A percentile compares a stretch with the other conserved stretches of the same genome.
These are phyloP conservation scores for Muntiacus reevesi DNA, from an alignment of 2,113 vertebrate species.

Conservation along the genomic window DNA sequence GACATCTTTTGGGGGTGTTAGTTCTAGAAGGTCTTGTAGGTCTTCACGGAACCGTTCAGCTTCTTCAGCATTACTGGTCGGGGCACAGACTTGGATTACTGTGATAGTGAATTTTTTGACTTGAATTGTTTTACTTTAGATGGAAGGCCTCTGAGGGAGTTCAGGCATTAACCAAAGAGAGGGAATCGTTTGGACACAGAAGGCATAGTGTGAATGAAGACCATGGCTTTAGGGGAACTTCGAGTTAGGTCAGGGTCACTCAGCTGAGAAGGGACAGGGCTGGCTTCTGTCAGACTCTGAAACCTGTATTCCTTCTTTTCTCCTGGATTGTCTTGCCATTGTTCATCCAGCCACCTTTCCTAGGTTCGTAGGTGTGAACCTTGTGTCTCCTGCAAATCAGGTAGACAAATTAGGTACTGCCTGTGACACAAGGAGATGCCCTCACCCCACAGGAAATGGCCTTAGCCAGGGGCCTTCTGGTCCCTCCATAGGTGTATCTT, in stretches of 20 bases:
- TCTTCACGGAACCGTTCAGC: too few relatives aligned
- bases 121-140: neutral
- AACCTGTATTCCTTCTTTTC: neutral
- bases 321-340: neutral
- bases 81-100: too few relatives aligned
- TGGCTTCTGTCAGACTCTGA: neutral
- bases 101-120: too few relatives aligned
- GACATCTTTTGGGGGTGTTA: too few relatives aligned
- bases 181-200: neutral
- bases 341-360: neutral
- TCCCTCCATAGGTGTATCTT: neutral
- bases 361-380: neutral
- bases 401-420: neutral
- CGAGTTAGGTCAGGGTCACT: neutral
- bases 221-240: neutral
- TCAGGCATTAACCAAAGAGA: neutral
- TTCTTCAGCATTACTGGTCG: too few relatives aligned
- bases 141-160: neutral
- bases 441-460: neutral
- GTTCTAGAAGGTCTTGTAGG: too few relatives aligned
- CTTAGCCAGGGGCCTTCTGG: neutral
- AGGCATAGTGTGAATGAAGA: neutral
- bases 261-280: neutral
- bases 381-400: neutral
- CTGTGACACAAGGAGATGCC: neutral